Evolutionary conservation across 2,797 vertebrate genomes (phyloP), one percentile per base, ranked within the genome.

Genomic region (Luscinia luscinia): DNA sequence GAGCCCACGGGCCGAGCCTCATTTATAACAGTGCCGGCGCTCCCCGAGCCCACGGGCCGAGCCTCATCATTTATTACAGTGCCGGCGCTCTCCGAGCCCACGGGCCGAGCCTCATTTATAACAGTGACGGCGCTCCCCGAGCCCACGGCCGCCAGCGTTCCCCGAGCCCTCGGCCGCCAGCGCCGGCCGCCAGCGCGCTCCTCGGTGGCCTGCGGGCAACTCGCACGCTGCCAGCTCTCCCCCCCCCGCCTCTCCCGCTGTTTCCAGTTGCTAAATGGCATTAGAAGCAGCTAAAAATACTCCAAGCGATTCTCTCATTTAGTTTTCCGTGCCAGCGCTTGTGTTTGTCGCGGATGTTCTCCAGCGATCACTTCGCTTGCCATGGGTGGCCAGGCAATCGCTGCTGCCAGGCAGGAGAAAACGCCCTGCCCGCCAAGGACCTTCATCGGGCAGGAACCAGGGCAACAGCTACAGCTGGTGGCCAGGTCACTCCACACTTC

Each of bases 241-340:
- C 38, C 32, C 54, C 55, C 32, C 54, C 55, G 32, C 76, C 23
- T 46, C 54, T 18, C 70, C 46, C 2, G 5, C 80, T 43, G 68
- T 59, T 94, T 34, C 90, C 93, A 93, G 86, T 57, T 95, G 92
- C 67, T 95, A 93, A 95, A 96, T 76, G 85, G 82, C 95, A 95
- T 94, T 94, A 94, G 74, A 45, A 70, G 70, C 17, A 2, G 86
- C 93, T 96, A 95, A 96, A 96, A 95, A 96, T 96, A 95, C 88
- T 92, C 74, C 57, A 67, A 58, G 80, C 4, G 1, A 49, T 76
- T 89, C 76, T 82, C 80, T 69, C 45, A 0, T 64, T 92, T 82
- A 40, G 30, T 95, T 89, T 95, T 87, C 93, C 57, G 17, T 26
- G 57, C 63, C 75, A 81, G 89, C 58, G 6, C 63, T 92, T 17